phyloP scores from a whole-genome alignment of 2,113 vertebrate genomes.

The Steatornis caripensis region DNA sequence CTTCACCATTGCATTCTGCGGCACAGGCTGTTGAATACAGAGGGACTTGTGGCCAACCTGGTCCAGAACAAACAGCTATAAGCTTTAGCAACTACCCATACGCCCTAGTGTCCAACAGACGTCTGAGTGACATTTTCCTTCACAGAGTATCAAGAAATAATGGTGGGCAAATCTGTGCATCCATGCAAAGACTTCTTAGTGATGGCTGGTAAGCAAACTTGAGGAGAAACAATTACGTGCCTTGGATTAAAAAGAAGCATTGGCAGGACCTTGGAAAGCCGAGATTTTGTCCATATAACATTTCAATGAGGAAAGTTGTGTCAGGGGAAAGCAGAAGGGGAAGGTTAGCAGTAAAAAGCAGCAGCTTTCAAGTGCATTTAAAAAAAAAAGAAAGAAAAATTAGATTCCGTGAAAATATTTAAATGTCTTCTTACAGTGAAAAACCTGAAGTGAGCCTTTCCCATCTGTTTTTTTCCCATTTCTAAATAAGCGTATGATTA shows the following conservation, averaged over 20 bases:
- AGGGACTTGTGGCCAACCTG: background rate
- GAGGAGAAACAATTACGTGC: background rate
- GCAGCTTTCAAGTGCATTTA: background rate
- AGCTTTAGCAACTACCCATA: background rate
- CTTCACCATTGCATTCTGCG: background rate
- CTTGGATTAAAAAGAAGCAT: background rate
- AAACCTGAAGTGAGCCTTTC: background rate
- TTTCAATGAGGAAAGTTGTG: background rate
- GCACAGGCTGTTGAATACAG: background rate
- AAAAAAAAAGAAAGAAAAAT: background rate
- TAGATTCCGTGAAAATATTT: background rate
- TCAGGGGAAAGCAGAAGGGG: background rate
- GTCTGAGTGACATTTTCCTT: background rate
- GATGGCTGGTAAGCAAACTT: background rate
- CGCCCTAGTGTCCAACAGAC: background rate
- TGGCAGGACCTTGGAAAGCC: background rate
- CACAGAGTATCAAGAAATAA: background rate
- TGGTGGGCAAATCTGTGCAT: background rate
- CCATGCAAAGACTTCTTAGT: background rate
- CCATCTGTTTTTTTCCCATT: background rate
- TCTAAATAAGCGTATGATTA: background rate
- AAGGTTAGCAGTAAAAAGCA: background rate
- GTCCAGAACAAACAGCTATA: background rate
- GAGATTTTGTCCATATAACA: background rate
- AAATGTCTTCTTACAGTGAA: background rate